phyloP scores from a whole-genome alignment of 2,888 invertebrate genomes.

The Cantharis nigra region DNA sequence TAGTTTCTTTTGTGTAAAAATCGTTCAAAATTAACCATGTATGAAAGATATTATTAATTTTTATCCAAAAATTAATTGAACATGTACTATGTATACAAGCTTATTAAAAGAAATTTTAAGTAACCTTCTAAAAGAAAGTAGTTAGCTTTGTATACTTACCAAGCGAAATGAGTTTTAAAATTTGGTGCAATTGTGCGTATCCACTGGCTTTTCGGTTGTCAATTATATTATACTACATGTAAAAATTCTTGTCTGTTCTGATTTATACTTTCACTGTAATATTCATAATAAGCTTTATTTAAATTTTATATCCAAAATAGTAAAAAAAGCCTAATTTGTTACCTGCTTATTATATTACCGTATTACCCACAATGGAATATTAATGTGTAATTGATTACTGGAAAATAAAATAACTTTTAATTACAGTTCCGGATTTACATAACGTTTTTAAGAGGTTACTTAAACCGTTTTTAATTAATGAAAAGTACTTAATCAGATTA shows the following conservation, averaged over 20 bases:
- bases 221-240: neutral
- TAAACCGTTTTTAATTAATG: neutral
- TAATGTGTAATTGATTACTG: neutral
- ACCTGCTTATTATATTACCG: neutral
- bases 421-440: neutral
- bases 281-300: neutral
- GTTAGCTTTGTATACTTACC: neutral
- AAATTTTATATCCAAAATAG: neutral
- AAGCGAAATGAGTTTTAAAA: neutral
- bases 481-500: neutral
- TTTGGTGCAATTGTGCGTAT: slow-evolving; percentile 28
- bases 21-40: neutral
- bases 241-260: slow-evolving; percentile 10
- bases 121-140: slow-evolving; percentile 18
- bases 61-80: neutral
- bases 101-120: slow-evolving; percentile 10
- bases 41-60: neutral
- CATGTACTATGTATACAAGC: neutral
- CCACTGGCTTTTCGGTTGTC: slow-evolving; percentile 14
- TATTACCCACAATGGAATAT: neutral
- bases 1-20: neutral
- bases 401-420: neutral
- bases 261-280: slow-evolving; percentile 15
- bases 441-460: neutral
- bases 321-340: neutral